Conservation (phyloP, 2,797 vertebrate species). For the Oreonectes daqikongensis region DNA sequence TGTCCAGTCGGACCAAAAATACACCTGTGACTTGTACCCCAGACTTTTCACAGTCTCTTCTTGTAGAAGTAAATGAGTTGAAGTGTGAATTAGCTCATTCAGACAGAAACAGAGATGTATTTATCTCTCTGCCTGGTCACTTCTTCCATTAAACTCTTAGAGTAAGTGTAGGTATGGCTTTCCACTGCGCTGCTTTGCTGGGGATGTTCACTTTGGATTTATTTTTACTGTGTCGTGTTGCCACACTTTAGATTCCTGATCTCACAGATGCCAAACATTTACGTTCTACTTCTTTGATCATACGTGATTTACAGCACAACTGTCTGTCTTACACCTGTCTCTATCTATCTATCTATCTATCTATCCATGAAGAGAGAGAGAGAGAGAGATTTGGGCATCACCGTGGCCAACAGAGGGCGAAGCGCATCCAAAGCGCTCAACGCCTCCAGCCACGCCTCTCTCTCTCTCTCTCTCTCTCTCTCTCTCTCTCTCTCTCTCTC, state of each 20-base stretch:
- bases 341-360: no score
- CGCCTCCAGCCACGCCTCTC: constrained; percentile 15
- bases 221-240: constrained; percentile 51
- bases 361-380: neutral
- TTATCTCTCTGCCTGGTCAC: constrained; percentile 72
- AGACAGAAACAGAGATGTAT: constrained; percentile 77
- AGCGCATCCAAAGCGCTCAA: constrained; percentile 6
- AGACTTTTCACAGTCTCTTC: constrained; percentile 72
- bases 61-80: constrained; percentile 69
- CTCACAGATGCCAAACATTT: neutral
- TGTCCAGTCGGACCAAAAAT: constrained; percentile 72
- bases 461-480: constrained; percentile 25
- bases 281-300: no score
- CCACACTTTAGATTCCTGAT: neutral
- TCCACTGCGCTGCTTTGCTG: constrained; percentile 54
- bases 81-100: constrained; percentile 79
- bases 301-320: no score
- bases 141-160: constrained; percentile 73
- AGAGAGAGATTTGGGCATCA: neutral
- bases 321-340: no score
- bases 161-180: no score
- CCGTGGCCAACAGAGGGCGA: constrained; percentile 74
- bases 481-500: constrained; percentile 1
- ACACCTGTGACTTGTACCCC: constrained; percentile 65
- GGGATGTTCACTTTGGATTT: constrained; percentile 70